Conservation (phyloP, 2,888 invertebrate genomes). For the Polydrusus cervinus region DNA sequence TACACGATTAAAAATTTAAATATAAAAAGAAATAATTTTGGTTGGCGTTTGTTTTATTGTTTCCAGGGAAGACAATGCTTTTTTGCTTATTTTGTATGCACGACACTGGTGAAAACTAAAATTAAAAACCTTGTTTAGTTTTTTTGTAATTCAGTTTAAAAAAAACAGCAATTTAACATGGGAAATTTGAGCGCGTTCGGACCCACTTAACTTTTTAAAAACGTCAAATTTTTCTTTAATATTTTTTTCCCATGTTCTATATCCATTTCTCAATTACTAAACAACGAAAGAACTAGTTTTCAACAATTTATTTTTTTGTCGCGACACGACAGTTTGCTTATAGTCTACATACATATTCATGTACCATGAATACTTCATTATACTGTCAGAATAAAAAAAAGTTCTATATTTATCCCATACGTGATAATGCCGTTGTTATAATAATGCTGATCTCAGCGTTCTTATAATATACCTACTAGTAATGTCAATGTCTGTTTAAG, state of each 20-base stretch:
- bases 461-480: neutral
- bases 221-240: too few species aligned
- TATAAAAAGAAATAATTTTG: too few species aligned
- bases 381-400: neutral
- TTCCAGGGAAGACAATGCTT: too few species aligned
- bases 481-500: constrained; percentile 8
- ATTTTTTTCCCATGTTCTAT: neutral
- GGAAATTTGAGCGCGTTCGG: too few species aligned
- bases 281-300: neutral
- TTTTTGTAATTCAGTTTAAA: too few species aligned
- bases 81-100: too few species aligned
- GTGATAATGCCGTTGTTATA: constrained; percentile 13
- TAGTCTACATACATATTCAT: constrained; percentile 25
- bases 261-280: neutral
- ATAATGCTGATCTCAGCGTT: constrained; percentile 26
- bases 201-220: too few species aligned
- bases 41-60: too few species aligned
- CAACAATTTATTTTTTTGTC: constrained; percentile 1
- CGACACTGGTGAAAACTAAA: too few species aligned
- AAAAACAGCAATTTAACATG: too few species aligned
- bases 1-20: too few species aligned
- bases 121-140: too few species aligned
- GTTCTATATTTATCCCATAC: constrained; percentile 23
- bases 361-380: constrained; percentile 16
- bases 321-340: constrained; percentile 4